Conservation (phyloP, 2,797 vertebrate genomes). For the Moxostoma hubbsi region DNA sequence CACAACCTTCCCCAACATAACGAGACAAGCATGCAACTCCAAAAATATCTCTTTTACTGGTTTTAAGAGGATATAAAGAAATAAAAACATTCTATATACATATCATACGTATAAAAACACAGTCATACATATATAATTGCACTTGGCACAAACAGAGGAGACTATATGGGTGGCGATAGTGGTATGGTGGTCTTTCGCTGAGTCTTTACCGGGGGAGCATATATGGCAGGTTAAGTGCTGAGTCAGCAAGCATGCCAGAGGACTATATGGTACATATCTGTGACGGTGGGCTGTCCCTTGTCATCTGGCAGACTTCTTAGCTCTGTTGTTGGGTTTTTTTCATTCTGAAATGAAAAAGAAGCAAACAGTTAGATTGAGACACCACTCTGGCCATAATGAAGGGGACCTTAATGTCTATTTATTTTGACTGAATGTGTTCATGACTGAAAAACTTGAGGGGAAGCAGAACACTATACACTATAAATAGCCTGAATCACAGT, state of each 20-base stretch:
- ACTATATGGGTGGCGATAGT: slow-evolving; percentile 45
- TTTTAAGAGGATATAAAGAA: slow-evolving; percentile 64
- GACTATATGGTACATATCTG: slow-evolving; percentile 68
- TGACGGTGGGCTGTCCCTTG: slow-evolving; percentile 58
- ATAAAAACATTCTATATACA: slow-evolving; percentile 71
- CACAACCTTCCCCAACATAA: slow-evolving; percentile 59
- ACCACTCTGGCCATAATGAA: neutral
- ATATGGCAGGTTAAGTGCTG: slow-evolving; percentile 78
- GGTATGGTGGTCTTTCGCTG: slow-evolving; percentile 44
- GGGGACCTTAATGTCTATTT: slow-evolving; percentile 42
- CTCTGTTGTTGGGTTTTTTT: slow-evolving; percentile 71
- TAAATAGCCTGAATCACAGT: slow-evolving; percentile 41
- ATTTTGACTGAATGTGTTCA: slow-evolving; percentile 29
- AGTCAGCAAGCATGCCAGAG: slow-evolving; percentile 71
- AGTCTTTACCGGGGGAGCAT: slow-evolving; percentile 63
- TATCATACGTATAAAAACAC: slow-evolving; percentile 68
- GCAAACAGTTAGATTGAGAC: slow-evolving; percentile 29
- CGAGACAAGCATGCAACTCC: slow-evolving; percentile 64
- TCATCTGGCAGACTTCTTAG: slow-evolving; percentile 63
- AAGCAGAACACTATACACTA: slow-evolving; percentile 25
- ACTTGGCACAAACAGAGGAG: slow-evolving; percentile 63
- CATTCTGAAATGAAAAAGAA: slow-evolving; percentile 68
- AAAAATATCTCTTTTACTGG: slow-evolving; percentile 73
- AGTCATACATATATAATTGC: slow-evolving; percentile 74
- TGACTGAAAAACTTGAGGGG: slow-evolving; percentile 10